Conservation (phyloP, 2,888 invertebrate species). For the Parascotia fuliginaria region DNA sequence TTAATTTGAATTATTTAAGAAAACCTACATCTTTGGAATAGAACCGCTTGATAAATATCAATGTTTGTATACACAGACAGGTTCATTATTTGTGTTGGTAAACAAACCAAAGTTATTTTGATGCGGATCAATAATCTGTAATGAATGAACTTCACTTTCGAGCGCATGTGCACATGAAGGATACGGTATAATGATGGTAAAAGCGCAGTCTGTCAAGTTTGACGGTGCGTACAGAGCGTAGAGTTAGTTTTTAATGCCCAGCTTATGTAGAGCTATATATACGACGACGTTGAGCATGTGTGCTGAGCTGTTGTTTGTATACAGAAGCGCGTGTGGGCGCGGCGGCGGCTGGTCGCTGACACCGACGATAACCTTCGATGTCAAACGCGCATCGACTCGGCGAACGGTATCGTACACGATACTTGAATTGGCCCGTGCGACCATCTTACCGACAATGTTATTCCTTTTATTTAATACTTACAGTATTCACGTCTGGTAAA, state of each 20-base stretch:
- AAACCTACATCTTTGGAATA: not conserved
- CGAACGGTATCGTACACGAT: slow-evolving; percentile 56
- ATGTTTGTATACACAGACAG: slow-evolving; percentile 28
- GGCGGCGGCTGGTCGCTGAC: slow-evolving; percentile 79
- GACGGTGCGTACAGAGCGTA: slow-evolving; percentile 34
- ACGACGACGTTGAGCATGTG: slow-evolving; percentile 49
- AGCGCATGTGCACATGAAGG: slow-evolving; percentile 59
- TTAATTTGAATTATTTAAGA: not conserved
- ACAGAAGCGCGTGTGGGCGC: slow-evolving; percentile 78
- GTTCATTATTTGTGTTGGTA: slow-evolving; percentile 40
- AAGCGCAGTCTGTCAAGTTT: slow-evolving; percentile 41
- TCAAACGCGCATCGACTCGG: slow-evolving; percentile 69
- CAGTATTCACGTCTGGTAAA: not conserved
- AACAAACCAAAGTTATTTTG: slow-evolving; percentile 42
- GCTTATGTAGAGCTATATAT: slow-evolving; percentile 10
- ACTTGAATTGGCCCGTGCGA: slow-evolving; percentile 33
- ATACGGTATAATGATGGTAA: slow-evolving; percentile 53
- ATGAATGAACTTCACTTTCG: slow-evolving; percentile 69
- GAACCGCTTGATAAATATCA: slow-evolving; percentile 6
- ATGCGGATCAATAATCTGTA: slow-evolving; percentile 61
- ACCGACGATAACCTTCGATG: slow-evolving; percentile 83
- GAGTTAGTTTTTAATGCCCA: slow-evolving; percentile 16
- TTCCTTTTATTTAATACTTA: no score
- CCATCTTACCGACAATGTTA: slow-evolving; percentile 15
- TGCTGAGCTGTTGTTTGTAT: slow-evolving; percentile 66